Base-by-base conservation (phyloP, 2,888 invertebrate species). In the Dexiosoma caninum region DNA sequence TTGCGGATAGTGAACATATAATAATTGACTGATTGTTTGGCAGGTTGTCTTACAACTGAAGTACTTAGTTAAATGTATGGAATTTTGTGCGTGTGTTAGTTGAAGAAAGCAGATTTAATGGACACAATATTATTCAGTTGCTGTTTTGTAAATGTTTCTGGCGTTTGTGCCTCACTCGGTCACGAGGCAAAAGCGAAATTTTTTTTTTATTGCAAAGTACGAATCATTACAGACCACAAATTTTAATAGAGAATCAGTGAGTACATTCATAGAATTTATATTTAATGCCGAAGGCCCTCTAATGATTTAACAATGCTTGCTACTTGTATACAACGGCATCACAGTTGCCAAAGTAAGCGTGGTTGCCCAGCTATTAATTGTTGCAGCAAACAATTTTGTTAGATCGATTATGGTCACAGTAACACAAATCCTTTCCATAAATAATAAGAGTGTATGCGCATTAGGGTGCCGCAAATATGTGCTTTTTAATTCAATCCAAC, bases 181-280 rank as follows among this genome's bases (percentile, higher is more conserved):
- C 83, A 83, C 83, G 83, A 83, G 83, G 72, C 82, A 81, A 82
- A 80, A 75, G 77, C 79, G 75, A 75, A 80, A 82, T 51, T 46
- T 62, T 70, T 37, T 40, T 49, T 60, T 72, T 64, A 78, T 70
- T 78, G 62, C 72, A 75, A 75, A 70, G 78, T 81, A 70, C 76
- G 78, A 81, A 78, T 79, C 80, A 82, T 78, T 76, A 77, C 70
- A 80, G 81, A 75, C 82, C 81, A 78, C 78, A 79, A 80, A 81
- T 83, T 82, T 82, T 60, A 62, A 64, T 64, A 69, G 69, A 62
- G 49, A 80, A 55, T 60, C 44, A 70, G 74, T 70, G 76, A 69
- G 76, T 59, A 42, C 49, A 60, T 67, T 72, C 57, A n/a, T 80
- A 59, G 23, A 74, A 55, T 57, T 23, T 14, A 49, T 57, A 62